Evolutionary conservation across 2,888 invertebrate species (phyloP).

Genomic region (Eudemis profundana): DNA sequence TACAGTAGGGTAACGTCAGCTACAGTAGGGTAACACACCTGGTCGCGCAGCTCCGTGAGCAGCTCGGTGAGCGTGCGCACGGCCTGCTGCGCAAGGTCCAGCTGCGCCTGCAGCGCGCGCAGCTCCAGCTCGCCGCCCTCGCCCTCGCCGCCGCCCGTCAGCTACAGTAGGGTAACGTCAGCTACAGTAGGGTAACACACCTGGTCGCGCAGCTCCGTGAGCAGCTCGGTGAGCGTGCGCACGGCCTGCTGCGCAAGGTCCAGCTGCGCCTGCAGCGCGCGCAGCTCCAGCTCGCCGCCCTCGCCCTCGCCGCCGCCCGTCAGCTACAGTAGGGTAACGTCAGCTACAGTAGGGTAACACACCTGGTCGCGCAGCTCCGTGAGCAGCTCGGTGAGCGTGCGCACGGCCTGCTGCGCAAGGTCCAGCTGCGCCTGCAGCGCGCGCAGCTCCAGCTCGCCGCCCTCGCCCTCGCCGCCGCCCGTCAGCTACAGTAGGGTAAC

Average conservation of each 20-base stretch:
- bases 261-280: conserved; percentile 60
- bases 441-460: conserved; percentile 82
- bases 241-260: conserved; percentile 89
- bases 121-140: conserved; percentile 82
- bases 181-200: background rate
- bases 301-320: too few species aligned
- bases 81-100: conserved; percentile 89
- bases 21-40: conserved; percentile 65
- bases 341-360: too few species aligned
- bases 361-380: conserved; percentile 92
- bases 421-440: conserved; percentile 75
- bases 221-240: conserved; percentile 91
- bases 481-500: too few species aligned
- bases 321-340: too few species aligned
- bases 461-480: too few species aligned
- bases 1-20: too few species aligned
- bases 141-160: too few species aligned
- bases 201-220: conserved; percentile 93
- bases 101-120: conserved; percentile 45
- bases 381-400: conserved; percentile 91
- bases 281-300: conserved; percentile 82
- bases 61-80: conserved; percentile 92
- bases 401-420: conserved; percentile 88
- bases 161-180: too few species aligned
- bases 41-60: conserved; percentile 92